These are phyloP conservation scores for Cossypha heuglini DNA, from an alignment of 2,797 vertebrate species.

Conservation along the genomic window DNA sequence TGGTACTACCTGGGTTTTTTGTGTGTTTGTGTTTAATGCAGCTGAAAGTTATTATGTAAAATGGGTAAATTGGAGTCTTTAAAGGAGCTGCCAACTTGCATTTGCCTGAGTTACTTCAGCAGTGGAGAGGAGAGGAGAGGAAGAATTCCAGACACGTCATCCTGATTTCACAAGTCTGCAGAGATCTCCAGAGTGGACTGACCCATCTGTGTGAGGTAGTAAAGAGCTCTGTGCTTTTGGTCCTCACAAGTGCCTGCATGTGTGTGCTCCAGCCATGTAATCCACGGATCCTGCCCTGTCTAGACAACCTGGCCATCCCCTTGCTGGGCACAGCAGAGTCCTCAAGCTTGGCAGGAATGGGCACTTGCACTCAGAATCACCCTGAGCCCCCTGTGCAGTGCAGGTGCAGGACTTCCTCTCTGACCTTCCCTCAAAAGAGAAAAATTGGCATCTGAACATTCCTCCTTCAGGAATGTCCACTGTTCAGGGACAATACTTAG, in stretches of 20 bases:
- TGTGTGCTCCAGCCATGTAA: not conserved
- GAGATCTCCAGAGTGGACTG: conserved; percentile 42
- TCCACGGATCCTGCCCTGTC: not conserved
- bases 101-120: conserved; percentile 47
- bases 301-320: not conserved
- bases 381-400: not conserved
- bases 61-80: conserved; percentile 34
- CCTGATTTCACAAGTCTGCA: conserved; percentile 49
- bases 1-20: not conserved
- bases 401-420: not conserved
- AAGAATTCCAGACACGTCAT: conserved; percentile 39
- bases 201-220: not conserved
- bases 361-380: not conserved
- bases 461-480: not conserved
- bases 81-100: conserved; percentile 36
- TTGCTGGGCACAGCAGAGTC: not conserved
- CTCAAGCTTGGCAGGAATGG: not conserved
- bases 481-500: not conserved
- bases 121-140: conserved; percentile 38
- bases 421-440: not conserved
- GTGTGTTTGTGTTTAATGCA: not conserved
- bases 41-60: conserved; percentile 41
- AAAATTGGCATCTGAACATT: not conserved
- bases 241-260: not conserved
- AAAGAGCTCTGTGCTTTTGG: not conserved